Evolutionary conservation across 1,140 invertebrate species (phyloP).

Genomic region (Zophobas morio): DNA sequence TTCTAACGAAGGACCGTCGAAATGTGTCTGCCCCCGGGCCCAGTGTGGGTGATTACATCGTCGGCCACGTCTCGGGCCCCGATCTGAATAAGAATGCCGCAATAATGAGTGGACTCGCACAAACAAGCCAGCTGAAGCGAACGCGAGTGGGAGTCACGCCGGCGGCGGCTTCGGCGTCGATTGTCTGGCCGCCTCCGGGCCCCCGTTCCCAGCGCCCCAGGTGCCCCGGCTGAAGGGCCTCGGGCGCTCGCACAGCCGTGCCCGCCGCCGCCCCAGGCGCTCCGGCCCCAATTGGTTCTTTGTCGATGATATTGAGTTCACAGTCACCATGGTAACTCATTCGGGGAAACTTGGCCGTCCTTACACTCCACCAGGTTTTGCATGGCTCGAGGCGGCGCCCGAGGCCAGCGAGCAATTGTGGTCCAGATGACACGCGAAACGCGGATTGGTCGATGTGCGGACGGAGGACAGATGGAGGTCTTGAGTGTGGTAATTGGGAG

Average conservation of each 20-base stretch:
- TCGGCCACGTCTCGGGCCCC: slow-evolving; percentile 42
- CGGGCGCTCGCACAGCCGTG: slow-evolving; percentile 50
- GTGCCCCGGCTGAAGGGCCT: slow-evolving; percentile 50
- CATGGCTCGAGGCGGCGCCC: slow-evolving; percentile 57
- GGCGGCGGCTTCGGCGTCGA: slow-evolving; percentile 57
- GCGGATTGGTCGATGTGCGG: background rate
- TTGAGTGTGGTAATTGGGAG: too few relatives aligned
- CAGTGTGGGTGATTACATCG: slow-evolving; percentile 49
- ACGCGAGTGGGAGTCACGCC: slow-evolving; percentile 43
- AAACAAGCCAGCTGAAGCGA: slow-evolving; percentile 44
- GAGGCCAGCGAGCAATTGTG: slow-evolving; percentile 25
- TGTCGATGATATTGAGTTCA: slow-evolving; percentile 74
- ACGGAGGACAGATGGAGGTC: too few relatives aligned
- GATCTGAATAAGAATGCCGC: slow-evolving; percentile 51
- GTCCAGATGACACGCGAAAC: slow-evolving; percentile 17
- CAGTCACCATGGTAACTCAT: slow-evolving; percentile 72
- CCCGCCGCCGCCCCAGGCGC: slow-evolving; percentile 60
- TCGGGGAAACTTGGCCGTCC: slow-evolving; percentile 64
- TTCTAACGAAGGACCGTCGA: slow-evolving; percentile 39
- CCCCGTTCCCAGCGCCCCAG: slow-evolving; percentile 54
- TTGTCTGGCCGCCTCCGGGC: slow-evolving; percentile 54
- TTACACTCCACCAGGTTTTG: slow-evolving; percentile 59
- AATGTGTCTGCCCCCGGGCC: slow-evolving; percentile 18
- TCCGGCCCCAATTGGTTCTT: slow-evolving; percentile 60
- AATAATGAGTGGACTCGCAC: slow-evolving; percentile 50